These are phyloP conservation scores for Pungitius pungitius DNA, from an alignment of 2,113 vertebrate genomes.

Conservation along the genomic window DNA sequence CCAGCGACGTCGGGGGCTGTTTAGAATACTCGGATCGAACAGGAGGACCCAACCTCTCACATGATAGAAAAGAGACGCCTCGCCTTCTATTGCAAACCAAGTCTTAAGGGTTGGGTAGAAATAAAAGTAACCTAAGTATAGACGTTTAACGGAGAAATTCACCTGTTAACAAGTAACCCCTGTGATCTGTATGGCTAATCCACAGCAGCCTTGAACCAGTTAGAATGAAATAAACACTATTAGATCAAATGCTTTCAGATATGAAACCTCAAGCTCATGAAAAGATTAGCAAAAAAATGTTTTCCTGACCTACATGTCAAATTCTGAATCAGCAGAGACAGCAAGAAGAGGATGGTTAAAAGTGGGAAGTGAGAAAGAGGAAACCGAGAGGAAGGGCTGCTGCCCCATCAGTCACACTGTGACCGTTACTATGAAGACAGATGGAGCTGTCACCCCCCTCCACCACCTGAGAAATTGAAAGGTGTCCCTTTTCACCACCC, in stretches of 20 bases:
- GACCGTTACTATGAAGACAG: constrained; percentile 17
- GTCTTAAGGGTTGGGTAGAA: background rate
- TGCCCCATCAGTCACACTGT: constrained; percentile 29
- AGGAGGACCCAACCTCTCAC: background rate
- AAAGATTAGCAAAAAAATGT: background rate
- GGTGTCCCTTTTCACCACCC: too few species aligned
- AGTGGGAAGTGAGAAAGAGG: constrained; percentile 4
- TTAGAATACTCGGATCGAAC: background rate
- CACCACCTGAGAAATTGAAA: too few species aligned
- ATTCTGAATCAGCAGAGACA: constrained; percentile 25
- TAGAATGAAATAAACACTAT: constrained; percentile 6
- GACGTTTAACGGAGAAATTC: too few species aligned
- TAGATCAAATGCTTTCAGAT: background rate
- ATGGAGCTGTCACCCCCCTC: constrained; percentile 14
- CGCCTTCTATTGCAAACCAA: too few species aligned
- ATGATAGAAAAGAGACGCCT: background rate
- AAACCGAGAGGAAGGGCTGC: background rate
- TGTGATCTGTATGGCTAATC: background rate
- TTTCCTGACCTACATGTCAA: constrained; percentile 9
- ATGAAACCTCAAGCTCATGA: too few species aligned
- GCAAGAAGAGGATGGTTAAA: background rate
- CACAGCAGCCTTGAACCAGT: background rate
- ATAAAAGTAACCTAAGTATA: too few species aligned
- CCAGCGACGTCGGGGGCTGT: background rate
- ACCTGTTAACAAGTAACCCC: background rate